Percentiles rank a stretch among this genome's conserved stretches.
phyloP scores from a whole-genome alignment of 2,113 vertebrate genomes.

The Grammomys dolichurus region DNA sequence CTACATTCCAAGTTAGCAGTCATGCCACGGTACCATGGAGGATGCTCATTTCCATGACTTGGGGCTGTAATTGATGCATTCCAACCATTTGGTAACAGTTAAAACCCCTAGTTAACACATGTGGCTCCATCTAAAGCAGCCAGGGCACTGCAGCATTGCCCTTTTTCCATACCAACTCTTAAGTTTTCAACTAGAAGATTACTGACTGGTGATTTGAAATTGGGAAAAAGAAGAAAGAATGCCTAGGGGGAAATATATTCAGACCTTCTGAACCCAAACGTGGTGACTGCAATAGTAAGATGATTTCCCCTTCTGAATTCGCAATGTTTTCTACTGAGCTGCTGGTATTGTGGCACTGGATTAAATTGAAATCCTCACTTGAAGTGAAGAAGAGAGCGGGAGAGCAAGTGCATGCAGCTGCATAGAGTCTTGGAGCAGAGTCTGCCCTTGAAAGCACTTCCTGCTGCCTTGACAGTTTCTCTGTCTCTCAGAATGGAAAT shows the following conservation, averaged over 20 bases:
- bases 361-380: constrained; percentile 55
- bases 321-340: constrained; percentile 14
- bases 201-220: constrained; percentile 3
- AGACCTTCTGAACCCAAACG: not conserved
- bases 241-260: not conserved
- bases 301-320: constrained; percentile 31
- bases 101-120: not conserved
- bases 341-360: not conserved
- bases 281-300: constrained; percentile 7
- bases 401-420: not conserved
- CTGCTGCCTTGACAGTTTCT: constrained; percentile 32
- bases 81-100: not conserved
- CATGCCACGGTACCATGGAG: too few species aligned
- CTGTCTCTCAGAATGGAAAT: constrained; percentile 58
- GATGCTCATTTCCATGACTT: not conserved
- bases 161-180: not conserved
- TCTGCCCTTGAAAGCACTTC: constrained; percentile 53
- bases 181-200: not conserved
- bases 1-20: not conserved
- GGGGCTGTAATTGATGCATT: not conserved
- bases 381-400: not conserved
- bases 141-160: not conserved
- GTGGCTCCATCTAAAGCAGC: not conserved
- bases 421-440: not conserved
- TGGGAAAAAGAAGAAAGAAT: constrained; percentile 33